Percentiles rank a stretch among this genome's conserved stretches.
These are phyloP conservation scores for Eupithecia dodoneata DNA, from an alignment of 2,888 invertebrate genomes.

Conservation along the genomic window DNA sequence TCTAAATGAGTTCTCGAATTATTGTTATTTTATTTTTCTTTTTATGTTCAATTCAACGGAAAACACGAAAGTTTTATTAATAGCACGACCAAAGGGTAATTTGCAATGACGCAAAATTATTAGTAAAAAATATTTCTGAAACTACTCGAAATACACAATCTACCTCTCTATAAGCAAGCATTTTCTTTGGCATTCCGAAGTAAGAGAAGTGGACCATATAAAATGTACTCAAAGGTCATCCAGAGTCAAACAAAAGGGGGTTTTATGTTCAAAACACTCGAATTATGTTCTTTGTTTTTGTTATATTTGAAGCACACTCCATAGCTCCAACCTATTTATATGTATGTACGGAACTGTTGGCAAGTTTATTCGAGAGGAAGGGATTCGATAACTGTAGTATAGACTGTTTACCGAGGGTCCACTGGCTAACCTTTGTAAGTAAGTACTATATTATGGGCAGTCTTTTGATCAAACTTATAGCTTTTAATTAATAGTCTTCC, in stretches of 20 bases:
- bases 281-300: slow-evolving; percentile 58
- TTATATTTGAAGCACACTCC: slow-evolving; percentile 53
- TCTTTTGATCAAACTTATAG: slow-evolving; percentile 22
- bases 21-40: neutral
- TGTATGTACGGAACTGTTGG: slow-evolving; percentile 45
- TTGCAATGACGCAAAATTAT: neutral
- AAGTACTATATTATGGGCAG: neutral
- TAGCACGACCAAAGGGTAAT: neutral
- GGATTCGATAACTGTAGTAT: slow-evolving; percentile 48
- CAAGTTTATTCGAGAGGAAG: slow-evolving; percentile 42
- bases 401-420: slow-evolving; percentile 45
- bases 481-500: slow-evolving; percentile 7
- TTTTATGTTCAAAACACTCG: slow-evolving; percentile 59
- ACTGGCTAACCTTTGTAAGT: slow-evolving; percentile 30
- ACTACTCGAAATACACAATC: neutral
- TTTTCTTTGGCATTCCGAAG: slow-evolving; percentile 55
- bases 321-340: slow-evolving; percentile 50
- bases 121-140: neutral
- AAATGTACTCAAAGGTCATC: slow-evolving; percentile 68
- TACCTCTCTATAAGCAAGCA: slow-evolving; percentile 27
- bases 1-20: neutral
- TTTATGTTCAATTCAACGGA: neutral
- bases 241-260: slow-evolving; percentile 67
- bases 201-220: slow-evolving; percentile 64
- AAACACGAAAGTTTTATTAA: neutral